Conservation (phyloP, 2,797 vertebrate genomes). For the Myotis findleyi region DNA sequence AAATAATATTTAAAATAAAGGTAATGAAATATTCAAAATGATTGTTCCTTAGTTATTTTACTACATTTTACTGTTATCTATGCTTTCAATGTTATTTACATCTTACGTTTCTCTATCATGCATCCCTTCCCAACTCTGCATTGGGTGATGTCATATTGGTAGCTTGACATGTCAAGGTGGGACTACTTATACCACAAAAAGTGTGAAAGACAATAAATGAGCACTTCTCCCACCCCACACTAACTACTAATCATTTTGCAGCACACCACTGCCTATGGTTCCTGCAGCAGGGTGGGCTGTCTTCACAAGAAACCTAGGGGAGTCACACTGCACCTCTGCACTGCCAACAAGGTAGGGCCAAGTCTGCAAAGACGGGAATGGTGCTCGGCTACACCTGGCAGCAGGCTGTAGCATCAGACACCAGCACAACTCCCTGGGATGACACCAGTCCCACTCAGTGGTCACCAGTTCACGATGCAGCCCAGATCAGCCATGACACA, state of each 20-base stretch:
- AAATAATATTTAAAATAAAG: conserved; percentile 31
- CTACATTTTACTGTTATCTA: conserved; percentile 4
- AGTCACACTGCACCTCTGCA: not conserved
- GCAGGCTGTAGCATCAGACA: not conserved
- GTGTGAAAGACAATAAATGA: not conserved
- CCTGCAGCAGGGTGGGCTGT: not conserved
- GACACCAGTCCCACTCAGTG: not conserved
- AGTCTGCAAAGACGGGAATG: not conserved
- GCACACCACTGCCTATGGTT: not conserved
- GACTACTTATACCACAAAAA: not conserved
- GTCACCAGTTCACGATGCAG: not conserved
- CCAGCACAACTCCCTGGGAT: not conserved
- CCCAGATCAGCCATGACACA: not conserved
- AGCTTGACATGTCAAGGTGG: not conserved
- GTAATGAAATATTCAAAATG: conserved; percentile 23
- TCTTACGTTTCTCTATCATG: not conserved
- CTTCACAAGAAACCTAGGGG: not conserved
- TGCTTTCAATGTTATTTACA: not conserved
- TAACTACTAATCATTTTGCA: not conserved
- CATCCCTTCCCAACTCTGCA: not conserved
- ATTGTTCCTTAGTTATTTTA: not conserved
- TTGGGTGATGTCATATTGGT: not conserved
- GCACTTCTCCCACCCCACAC: not conserved
- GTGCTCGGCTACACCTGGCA: not conserved
- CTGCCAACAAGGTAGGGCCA: not conserved